phyloP scores from a whole-genome alignment of 30 jellyfish, hydroid and myxozoan species.

The Chironex yamaguchii region DNA sequence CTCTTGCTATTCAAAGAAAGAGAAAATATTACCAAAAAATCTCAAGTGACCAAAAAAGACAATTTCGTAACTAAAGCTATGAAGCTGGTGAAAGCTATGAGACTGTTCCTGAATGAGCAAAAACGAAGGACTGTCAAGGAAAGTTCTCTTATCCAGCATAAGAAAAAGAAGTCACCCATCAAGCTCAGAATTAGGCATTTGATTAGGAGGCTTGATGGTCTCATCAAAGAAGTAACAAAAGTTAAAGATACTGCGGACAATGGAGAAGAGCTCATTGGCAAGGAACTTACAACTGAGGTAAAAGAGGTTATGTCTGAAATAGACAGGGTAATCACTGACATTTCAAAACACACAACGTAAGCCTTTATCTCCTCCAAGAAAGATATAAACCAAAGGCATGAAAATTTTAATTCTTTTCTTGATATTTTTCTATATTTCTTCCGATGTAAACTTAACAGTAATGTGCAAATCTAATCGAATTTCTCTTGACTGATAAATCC shows the following conservation, averaged over 20 bases:
- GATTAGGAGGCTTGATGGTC: background rate
- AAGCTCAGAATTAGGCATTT: background rate
- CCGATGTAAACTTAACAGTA: too few species aligned
- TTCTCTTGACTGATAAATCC: too few species aligned
- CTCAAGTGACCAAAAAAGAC: background rate
- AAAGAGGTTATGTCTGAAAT: background rate
- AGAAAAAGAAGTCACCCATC: background rate
- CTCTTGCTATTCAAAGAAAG: background rate
- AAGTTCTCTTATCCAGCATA: too few species aligned
- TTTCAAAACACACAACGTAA: background rate
- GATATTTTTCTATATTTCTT: too few species aligned
- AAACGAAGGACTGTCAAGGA: too few species aligned
- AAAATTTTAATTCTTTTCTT: too few species aligned
- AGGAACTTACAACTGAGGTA: background rate
- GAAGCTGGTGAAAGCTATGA: background rate
- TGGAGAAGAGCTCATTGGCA: background rate
- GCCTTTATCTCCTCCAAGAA: too few species aligned
- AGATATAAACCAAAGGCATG: too few species aligned
- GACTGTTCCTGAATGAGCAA: too few species aligned
- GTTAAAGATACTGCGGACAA: background rate
- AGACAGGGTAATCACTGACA: too few species aligned
- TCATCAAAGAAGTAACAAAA: background rate
- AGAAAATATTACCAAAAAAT: background rate
- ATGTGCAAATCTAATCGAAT: too few species aligned
- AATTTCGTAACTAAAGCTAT: background rate